Evolutionary conservation across 2,888 invertebrate species (phyloP).

Genomic region (Phoenoteleia sp.): DNA sequence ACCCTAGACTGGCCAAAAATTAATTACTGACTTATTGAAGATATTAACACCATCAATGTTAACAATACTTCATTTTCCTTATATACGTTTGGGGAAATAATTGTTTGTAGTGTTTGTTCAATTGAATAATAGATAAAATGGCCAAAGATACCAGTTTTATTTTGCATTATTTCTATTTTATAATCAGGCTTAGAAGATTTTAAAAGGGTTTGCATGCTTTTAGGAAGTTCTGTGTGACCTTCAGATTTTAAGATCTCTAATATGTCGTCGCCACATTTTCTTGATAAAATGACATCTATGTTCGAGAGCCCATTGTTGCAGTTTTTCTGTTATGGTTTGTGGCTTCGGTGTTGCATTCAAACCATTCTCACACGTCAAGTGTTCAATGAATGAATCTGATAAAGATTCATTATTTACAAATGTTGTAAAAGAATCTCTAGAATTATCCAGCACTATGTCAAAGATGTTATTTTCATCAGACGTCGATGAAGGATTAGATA

Average conservation of each 20-base stretch:
- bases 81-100: neutral
- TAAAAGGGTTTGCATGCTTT: slow-evolving; percentile 7
- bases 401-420: no score
- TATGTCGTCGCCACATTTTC: slow-evolving; percentile 11
- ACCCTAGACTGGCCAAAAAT: slow-evolving; percentile 15
- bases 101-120: neutral
- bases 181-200: neutral
- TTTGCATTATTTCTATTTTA: slow-evolving; percentile 13
- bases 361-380: no score
- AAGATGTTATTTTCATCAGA: no score
- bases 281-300: neutral
- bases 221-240: slow-evolving; percentile 6
- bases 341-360: no score
- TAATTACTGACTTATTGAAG: neutral
- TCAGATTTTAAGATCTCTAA: neutral
- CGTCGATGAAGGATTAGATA: no score
- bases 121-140: slow-evolving; percentile 14
- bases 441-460: no score
- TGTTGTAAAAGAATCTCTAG: no score
- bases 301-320: no score
- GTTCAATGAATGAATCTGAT: no score
- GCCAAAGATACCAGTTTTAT: neutral
- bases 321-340: no score
- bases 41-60: neutral
- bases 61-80: neutral